Base-by-base conservation (phyloP, 2,113 vertebrate genomes). In the Scopus umbretta region DNA sequence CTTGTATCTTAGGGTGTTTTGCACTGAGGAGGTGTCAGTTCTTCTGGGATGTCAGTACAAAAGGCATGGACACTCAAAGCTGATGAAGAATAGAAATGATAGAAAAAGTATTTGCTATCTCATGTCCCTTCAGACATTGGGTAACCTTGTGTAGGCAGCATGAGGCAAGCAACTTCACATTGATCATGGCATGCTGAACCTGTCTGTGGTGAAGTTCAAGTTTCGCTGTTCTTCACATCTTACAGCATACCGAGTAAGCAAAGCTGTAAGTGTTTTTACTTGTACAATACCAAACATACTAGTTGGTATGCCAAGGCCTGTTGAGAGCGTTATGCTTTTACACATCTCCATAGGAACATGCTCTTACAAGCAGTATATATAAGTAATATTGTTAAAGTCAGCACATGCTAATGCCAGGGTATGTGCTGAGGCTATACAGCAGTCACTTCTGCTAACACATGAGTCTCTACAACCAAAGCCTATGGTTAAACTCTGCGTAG, bases 241-340 rank as follows among this genome's bases (percentile, higher is more conserved):
- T 73, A 34, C n/a, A 74, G 36, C 32, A 70, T 56, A 50, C 9
- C 10, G 52, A 56, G 17, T 63, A 90, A 73, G 34, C 5, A 45
- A 65, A 78, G 14, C 19, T 50, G 5, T 68, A 15, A 61, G 19
- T 56, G 30, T 15, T 80, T 79, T 56, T 25, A 80, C 21, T 8
- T 73, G 26, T 26, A 34, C 7, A 38, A 26, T 62, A 66, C 25
- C 3, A 2, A 66, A 47, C 17, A 23, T 47, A 23, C 38, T 36
- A n/a, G 14, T 20, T 32, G 30, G 17, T 72, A 29, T 2, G 5
- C 45, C 65, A 63, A 7, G 13, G 23, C 56, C 63, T 1, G 1
- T 25, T 0, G 1, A 29, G 8, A 42, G 21, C 5, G 2, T 76
- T 63, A 29, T 50, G 36, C 8, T 61, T 9, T 32, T 30, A 30